These are phyloP conservation scores for Myiagra hebetior DNA, from an alignment of 2,113 vertebrate species.

Conservation along the genomic window DNA sequence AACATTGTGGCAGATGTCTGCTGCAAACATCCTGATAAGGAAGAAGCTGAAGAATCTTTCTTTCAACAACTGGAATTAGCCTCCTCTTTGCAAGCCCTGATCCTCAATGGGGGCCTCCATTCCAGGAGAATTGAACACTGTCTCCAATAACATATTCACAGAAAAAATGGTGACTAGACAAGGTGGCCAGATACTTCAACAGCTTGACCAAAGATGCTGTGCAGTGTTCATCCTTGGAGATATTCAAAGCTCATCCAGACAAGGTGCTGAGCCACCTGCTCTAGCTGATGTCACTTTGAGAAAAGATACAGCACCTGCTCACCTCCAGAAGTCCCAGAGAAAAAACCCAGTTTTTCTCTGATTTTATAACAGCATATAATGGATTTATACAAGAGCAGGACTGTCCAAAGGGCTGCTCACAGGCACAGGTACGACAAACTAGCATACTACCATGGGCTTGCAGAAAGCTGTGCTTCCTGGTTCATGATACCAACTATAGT, in stretches of 20 bases:
- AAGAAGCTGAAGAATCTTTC: not conserved
- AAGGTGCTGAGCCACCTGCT: not conserved
- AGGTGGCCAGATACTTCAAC: not conserved
- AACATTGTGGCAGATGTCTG: not conserved
- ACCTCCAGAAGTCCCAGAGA: not conserved
- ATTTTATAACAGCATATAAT: not conserved
- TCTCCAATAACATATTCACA: not conserved
- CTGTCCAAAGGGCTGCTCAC: not conserved
- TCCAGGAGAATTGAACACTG: not conserved
- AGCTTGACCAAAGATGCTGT: not conserved
- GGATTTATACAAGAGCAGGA: not conserved
- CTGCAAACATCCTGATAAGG: not conserved
- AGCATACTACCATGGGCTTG: not conserved
- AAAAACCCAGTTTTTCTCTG: not conserved
- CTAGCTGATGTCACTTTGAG: not conserved
- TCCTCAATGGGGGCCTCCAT: not conserved
- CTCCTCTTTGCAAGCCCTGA: not conserved
- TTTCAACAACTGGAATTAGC: not conserved
- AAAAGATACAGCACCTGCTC: not conserved
- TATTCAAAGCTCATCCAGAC: not conserved
- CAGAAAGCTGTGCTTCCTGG: not conserved
- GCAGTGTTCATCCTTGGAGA: not conserved
- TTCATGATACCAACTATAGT: not conserved
- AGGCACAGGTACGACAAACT: not conserved
- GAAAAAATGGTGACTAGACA: not conserved